phyloP scores from a whole-genome alignment of 2,113 vertebrate species.

The Cyprinodon tularosa region DNA sequence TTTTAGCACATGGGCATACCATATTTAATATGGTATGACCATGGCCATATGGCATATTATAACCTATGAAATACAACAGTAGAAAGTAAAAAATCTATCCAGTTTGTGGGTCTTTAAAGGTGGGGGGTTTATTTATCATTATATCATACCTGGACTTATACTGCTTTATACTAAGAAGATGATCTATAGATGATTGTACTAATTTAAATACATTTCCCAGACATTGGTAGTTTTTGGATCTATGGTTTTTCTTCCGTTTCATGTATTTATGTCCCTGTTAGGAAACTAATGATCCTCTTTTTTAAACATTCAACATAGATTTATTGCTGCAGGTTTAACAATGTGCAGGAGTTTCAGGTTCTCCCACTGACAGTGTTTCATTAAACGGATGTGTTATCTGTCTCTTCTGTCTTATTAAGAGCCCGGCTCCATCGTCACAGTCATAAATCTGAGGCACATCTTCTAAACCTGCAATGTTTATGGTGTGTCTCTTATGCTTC shows the following conservation, averaged over 20 bases:
- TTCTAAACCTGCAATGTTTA: neutral
- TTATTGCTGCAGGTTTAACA: constrained; percentile 1
- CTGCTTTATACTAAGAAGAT: neutral
- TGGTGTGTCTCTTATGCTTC: neutral
- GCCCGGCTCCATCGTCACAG: neutral
- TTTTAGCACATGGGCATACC: too few species aligned
- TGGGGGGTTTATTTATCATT: too few species aligned
- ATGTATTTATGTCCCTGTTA: neutral
- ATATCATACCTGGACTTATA: neutral
- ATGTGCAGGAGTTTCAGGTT: neutral
- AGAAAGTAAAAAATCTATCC: neutral
- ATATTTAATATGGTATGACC: too few species aligned
- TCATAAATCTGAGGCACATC: neutral
- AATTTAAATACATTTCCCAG: neutral
- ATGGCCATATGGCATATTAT: too few species aligned
- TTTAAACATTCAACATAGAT: neutral
- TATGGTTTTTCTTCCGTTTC: neutral
- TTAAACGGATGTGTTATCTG: neutral
- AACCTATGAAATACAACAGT: neutral
- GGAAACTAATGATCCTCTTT: neutral
- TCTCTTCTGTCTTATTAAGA: neutral
- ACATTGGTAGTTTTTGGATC: neutral
- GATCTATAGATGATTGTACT: neutral
- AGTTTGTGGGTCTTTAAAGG: neutral
- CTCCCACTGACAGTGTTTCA: neutral